Conservation (phyloP, 1,140 invertebrate genomes). For the Philopotamus ludificatus region DNA sequence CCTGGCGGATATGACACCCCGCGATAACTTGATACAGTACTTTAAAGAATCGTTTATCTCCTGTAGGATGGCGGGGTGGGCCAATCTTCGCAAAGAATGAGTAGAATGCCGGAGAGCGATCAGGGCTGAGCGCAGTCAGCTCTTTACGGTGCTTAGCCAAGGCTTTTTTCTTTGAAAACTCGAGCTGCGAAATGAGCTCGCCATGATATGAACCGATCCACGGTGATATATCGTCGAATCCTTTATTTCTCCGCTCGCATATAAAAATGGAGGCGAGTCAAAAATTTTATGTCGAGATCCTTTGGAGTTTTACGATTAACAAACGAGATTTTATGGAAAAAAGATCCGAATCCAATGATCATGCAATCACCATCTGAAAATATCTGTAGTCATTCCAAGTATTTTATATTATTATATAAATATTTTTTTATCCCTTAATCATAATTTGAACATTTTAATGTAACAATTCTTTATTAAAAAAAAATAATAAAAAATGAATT, state of each 20-base stretch:
- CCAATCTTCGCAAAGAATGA: background rate
- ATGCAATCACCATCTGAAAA: too few relatives aligned
- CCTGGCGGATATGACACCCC: conserved; percentile 33
- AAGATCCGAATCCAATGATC: too few relatives aligned
- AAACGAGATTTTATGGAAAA: too few relatives aligned
- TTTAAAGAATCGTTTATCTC: conserved; percentile 38
- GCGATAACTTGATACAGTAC: conserved; percentile 38
- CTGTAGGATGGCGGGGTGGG: background rate
- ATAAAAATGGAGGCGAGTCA: too few relatives aligned
- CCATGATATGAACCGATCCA: conserved; percentile 9
- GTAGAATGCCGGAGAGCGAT: background rate
- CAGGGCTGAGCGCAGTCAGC: background rate
- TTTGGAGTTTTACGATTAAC: too few relatives aligned
- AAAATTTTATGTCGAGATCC: too few relatives aligned
- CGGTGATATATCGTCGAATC: conserved; percentile 13
- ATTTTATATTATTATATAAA: too few relatives aligned
- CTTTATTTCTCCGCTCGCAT: background rate
- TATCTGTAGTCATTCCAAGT: too few relatives aligned
- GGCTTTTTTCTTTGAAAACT: conserved; percentile 3
- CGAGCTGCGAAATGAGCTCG: conserved; percentile 9
- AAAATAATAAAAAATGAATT: too few relatives aligned
- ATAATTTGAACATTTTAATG: too few relatives aligned
- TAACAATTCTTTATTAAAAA: too few relatives aligned
- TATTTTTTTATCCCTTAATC: too few relatives aligned
- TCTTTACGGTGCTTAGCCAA: background rate